Evolutionary conservation across 2,113 vertebrate genomes (phyloP).

Genomic region (Leptobrachium leishanense): DNA sequence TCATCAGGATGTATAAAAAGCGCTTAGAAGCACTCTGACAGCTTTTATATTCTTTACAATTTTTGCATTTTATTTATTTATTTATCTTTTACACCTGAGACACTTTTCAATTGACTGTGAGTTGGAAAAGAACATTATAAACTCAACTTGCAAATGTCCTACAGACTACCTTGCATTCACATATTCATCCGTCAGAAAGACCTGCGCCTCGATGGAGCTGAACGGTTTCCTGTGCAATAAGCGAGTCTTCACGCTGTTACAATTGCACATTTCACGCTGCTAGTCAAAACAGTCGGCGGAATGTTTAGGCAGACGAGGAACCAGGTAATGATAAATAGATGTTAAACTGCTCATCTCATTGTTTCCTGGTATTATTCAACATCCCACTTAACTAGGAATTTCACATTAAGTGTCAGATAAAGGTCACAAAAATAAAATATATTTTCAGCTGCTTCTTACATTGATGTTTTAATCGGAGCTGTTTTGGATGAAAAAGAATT

Average conservation of each 20-base stretch:
- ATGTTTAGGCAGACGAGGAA: neutral
- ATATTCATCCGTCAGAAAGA: neutral
- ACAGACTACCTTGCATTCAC: neutral
- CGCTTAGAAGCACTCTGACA: neutral
- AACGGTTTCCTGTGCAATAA: neutral
- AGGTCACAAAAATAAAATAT: no score
- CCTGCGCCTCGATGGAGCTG: neutral
- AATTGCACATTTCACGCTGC: conserved; percentile 1
- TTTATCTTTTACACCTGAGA: neutral
- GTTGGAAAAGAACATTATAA: neutral
- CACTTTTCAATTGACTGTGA: neutral
- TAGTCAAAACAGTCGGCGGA: neutral
- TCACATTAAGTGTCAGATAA: no score
- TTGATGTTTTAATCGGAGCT: no score
- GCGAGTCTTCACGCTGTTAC: conserved; percentile 5
- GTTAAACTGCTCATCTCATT: neutral
- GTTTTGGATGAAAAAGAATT: no score
- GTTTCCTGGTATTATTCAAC: neutral
- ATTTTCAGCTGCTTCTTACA: no score
- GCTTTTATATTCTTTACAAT: neutral
- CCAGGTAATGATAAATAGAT: neutral
- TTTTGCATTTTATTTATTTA: neutral
- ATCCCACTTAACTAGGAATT: neutral
- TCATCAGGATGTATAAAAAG: neutral
- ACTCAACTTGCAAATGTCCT: conserved; percentile 6